Evolutionary conservation across 1,140 invertebrate genomes (phyloP).

Genomic region (Trachelipus rathkii): DNA sequence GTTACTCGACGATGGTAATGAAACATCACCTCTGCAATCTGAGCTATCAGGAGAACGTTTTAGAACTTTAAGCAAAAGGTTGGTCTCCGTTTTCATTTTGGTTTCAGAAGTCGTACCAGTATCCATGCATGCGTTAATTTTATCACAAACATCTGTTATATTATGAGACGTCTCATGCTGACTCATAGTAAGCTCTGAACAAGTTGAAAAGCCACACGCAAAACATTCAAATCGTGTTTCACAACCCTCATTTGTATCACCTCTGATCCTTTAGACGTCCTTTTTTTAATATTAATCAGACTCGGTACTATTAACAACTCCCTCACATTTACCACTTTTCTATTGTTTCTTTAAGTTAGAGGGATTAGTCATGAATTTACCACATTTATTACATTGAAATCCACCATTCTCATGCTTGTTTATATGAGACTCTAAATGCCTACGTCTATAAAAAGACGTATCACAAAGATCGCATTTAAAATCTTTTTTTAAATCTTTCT

Average conservation of each 20-base stretch:
- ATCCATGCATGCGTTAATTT: too few relatives aligned
- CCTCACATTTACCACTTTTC: background rate
- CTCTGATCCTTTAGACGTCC: too few relatives aligned
- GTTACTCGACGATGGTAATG: too few relatives aligned
- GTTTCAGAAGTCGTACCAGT: too few relatives aligned
- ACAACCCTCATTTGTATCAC: background rate
- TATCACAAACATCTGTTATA: too few relatives aligned
- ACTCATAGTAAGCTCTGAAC: too few relatives aligned
- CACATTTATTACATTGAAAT: background rate
- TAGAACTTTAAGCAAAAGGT: too few relatives aligned
- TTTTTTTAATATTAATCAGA: background rate
- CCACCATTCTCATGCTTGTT: background rate
- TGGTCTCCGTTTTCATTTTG: too few relatives aligned
- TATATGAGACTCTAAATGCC: background rate
- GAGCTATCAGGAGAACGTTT: too few relatives aligned
- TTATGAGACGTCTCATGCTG: too few relatives aligned
- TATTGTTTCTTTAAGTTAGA: background rate
- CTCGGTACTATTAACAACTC: background rate
- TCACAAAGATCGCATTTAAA: background rate
- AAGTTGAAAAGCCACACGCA: background rate
- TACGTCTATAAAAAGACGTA: background rate
- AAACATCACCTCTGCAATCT: too few relatives aligned
- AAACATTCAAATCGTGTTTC: background rate
- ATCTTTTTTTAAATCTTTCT: background rate
- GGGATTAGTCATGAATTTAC: background rate